Evolutionary conservation across 2,888 invertebrate genomes (phyloP), one percentile per base, ranked within the genome.

Genomic region (Trissonchulus sp.): DNA sequence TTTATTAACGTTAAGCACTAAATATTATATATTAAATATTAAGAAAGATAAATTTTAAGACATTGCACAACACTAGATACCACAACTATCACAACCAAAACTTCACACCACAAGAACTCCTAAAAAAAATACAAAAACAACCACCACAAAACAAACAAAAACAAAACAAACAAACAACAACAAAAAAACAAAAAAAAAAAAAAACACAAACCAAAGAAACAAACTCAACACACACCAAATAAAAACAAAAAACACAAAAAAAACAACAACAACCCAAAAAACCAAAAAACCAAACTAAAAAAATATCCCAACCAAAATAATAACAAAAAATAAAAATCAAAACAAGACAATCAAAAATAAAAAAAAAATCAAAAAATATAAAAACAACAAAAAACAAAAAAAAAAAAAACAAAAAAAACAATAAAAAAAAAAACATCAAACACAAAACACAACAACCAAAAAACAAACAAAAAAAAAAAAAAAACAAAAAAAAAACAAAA

Each of bases 111-210:
- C n/a, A n/a, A n/a, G n/a, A n/a, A n/a, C n/a, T n/a, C n/a, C n/a
- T n/a, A n/a, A n/a, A 60, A 60, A 18, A 60, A 60, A 60, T 23
- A n/a, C 18, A 60, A 23, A 60, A 60, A n/a, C 18, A 23, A 60
- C n/a, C 60, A 60, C 18, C 60, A 60, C 18, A 60, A 60, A 60
- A 60, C 18, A 60, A n/a, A 60, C 18, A 60, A 60, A n/a, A 60
- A 60, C 18, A 60, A 60, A 60, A 23, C 18, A 60, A 23, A 60
- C 18, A 18, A 60, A n/a, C 18, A 60, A n/a, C 18, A n/a, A 60
- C 18, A 60, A n/a, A 60, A 60, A 60, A n/a, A 60, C 18, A 60
- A 60, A 60, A n/a, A 60, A 60, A 60, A 60, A 60, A 60, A n/a
- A 60, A n/a, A 60, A 60, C 18, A n/a, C 18, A 23, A 60, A 60